Evolutionary conservation across 1,140 invertebrate genomes (phyloP).

Genomic region (Hylaeus anthracinus): DNA sequence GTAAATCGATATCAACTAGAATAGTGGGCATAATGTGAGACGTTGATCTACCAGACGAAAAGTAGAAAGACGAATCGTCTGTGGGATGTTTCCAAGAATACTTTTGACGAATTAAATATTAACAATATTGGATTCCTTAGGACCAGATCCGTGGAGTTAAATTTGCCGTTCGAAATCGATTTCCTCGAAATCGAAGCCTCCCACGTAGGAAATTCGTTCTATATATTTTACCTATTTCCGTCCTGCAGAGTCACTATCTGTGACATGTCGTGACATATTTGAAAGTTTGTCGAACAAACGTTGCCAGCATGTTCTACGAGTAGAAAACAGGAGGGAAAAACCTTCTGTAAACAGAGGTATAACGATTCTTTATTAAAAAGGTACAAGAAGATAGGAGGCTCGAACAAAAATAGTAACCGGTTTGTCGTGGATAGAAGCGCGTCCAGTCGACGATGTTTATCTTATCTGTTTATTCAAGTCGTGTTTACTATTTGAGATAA

Average conservation of each 20-base stretch:
- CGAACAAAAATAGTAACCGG: slow-evolving; percentile 39
- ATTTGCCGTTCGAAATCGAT: no score
- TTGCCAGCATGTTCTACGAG: slow-evolving; percentile 5
- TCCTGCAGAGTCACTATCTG: not conserved
- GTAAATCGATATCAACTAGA: no score
- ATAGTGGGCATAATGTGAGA: no score
- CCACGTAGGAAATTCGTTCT: not conserved
- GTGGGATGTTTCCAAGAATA: no score
- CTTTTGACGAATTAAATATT: no score
- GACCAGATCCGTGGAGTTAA: no score
- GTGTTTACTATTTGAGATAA: slow-evolving; percentile 39
- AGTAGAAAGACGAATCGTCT: no score
- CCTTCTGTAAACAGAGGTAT: slow-evolving; percentile 25
- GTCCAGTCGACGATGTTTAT: slow-evolving; percentile 29
- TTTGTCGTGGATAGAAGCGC: slow-evolving; percentile 39
- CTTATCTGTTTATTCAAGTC: slow-evolving; percentile 47
- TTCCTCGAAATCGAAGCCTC: no score
- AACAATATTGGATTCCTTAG: no score
- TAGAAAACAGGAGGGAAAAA: slow-evolving; percentile 22
- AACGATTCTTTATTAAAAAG: slow-evolving; percentile 43
- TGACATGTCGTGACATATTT: not conserved
- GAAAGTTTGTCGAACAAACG: slow-evolving; percentile 32
- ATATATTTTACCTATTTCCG: not conserved
- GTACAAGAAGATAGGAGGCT: slow-evolving; percentile 25
- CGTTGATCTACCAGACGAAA: no score